Evolutionary conservation across 2,113 vertebrate genomes (phyloP), one percentile per base, ranked within the genome.

Genomic region (Elachura formosa): DNA sequence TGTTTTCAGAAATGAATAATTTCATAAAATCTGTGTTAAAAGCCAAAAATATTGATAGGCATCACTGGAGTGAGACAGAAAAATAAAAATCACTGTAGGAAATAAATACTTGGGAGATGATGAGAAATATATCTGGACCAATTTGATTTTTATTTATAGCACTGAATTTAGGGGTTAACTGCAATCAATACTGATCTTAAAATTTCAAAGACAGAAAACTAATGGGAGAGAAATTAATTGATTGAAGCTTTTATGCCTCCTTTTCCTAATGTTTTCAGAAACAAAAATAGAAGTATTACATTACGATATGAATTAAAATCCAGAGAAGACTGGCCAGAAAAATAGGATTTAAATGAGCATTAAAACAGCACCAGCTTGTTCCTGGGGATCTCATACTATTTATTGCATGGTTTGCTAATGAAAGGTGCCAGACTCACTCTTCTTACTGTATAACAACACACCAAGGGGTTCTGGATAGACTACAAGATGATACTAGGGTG

Each of bases 401-500:
- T 97, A 96, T 93, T 94, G 91, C 87, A 71, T n/a, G 75, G 59
- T 90, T 97, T 91, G 75, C 82, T 96, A 95, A 92, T 88, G 87
- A 86, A 93, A 95, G 87, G 96, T 96, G 92, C 95, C 95, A 97
- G 96, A 94, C 93, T 97, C 43, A 16, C 91, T 91, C 68, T 80
- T 93, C 55, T 88, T 94, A 59, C 72, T 77, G 79, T 96, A 12
- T 90, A 94, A 93, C 90, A 90, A 80, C 87, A 77, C 94, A 94
- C 96, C 79, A 90, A 91, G 75, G 93, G 73, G 92, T 63, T 93
- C 95, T 97, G 95, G 95, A 95, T 49, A 55, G 82, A 76, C 52
- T 94, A 92, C 90, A 96, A 83, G 68, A 93, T 77, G 91, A 95
- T 94, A 78, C 64, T 58, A 63, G 79, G 85, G 61, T 92, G 94